Conservation (phyloP, 2,797 vertebrate genomes). For the Danio choprae region DNA sequence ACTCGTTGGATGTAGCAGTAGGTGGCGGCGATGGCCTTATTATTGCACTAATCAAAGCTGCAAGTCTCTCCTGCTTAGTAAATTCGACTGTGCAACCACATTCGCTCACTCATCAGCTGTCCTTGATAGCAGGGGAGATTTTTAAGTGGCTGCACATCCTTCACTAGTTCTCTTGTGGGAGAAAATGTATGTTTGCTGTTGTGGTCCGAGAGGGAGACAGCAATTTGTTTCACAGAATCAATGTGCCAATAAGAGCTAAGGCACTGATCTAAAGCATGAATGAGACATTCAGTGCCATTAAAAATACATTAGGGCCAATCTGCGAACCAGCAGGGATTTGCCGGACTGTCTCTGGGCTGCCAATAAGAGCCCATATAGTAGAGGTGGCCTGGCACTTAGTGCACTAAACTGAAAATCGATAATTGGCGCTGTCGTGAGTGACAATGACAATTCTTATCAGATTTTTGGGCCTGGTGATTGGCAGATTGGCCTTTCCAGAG, state of each 20-base stretch:
- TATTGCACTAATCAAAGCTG: conserved; percentile 20
- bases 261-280: conserved; percentile 40
- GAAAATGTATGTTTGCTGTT: conserved; percentile 26
- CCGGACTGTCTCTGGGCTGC: conserved; percentile 51
- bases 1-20: not conserved
- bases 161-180: not conserved
- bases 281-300: conserved; percentile 39
- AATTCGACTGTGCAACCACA: conserved; percentile 1
- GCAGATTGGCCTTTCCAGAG: conserved; percentile 24
- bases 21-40: not conserved
- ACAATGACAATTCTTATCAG: conserved; percentile 37
- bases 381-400: conserved; percentile 19
- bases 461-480: conserved; percentile 19
- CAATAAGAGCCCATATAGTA: conserved; percentile 22
- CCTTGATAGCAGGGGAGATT: conserved; percentile 5
- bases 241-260: conserved; percentile 41
- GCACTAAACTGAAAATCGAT: conserved; percentile 44
- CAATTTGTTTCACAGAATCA: conserved; percentile 44
- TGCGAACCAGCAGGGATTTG: conserved; percentile 43
- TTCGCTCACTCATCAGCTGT: conserved; percentile 30
- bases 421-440: not conserved
- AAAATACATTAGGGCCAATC: conserved; percentile 53
- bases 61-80: not conserved
- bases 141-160: conserved; percentile 23
- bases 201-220: conserved; percentile 24